phyloP scores from a whole-genome alignment of 2,113 vertebrate species.

The Nansenia antarctica region DNA sequence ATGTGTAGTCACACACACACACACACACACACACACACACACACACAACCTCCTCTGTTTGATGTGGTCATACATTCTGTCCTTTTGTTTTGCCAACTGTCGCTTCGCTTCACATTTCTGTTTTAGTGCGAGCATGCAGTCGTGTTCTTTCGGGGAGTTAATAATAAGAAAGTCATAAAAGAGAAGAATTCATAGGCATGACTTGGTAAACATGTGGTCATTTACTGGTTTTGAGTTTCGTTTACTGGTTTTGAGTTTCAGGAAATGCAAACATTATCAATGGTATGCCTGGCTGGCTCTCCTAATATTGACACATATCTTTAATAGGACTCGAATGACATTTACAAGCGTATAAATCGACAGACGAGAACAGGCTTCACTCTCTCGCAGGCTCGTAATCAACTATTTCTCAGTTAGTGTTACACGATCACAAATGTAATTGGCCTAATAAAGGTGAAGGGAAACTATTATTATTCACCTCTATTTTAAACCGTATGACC shows the following conservation, averaged over 20 bases:
- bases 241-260: slow-evolving; percentile 16
- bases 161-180: slow-evolving; percentile 49
- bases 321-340: slow-evolving; percentile 25
- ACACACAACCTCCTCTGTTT: neutral
- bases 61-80: neutral
- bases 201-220: slow-evolving; percentile 30
- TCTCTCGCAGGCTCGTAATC: too few species aligned
- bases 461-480: neutral
- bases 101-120: slow-evolving; percentile 32
- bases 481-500: neutral
- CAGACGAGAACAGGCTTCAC: neutral
- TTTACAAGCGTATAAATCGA: slow-evolving; percentile 31
- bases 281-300: neutral
- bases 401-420: too few species aligned
- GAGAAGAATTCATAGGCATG: slow-evolving; percentile 29
- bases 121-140: slow-evolving; percentile 40
- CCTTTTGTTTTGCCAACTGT: slow-evolving; percentile 34
- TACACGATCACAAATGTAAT: neutral
- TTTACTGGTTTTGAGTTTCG: slow-evolving; percentile 12
- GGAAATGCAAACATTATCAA: slow-evolving; percentile 28
- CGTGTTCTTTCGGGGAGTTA: slow-evolving; percentile 22
- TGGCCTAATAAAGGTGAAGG: neutral
- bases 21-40: neutral
- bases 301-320: slow-evolving; percentile 14
- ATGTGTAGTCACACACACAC: neutral